Base-by-base conservation (phyloP, 1,140 invertebrate species). In the Stratiolaelaps scimitus region DNA sequence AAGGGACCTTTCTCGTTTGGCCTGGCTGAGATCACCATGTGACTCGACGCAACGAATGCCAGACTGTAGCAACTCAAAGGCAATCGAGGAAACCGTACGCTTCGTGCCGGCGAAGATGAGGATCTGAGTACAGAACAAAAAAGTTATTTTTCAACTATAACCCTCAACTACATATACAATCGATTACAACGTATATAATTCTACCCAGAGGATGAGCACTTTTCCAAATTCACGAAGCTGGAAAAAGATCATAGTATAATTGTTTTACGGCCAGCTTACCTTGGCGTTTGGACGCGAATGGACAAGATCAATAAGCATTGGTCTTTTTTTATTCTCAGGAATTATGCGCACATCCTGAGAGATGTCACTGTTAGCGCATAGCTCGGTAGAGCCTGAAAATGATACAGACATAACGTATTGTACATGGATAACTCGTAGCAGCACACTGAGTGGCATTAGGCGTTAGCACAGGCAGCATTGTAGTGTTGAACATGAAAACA, bases 321-420 rank as follows among this genome's bases (percentile, higher is more conserved):
- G 17, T 1, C 26, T 17, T 60, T 60, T 60, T 15, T 26, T 17
- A 2, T 23, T 26, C 4, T 60, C 53, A 2, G 13, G 13, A 5
- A 60, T 34, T 15, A 60, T 17, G 2, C 23, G 53, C 4, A 60
- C 17, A 19, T 60, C 53, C 53, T 97, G 92, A 64, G 88, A 79
- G 73, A 98, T 98, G 74, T 98, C 97, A 76, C 96, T 92, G 78
- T 97, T 98, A 20, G 94, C 94, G 69, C 88, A 85, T 0, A 97
- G 76, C 70, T 89, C 53, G n/a, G 84, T 40, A 93, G 74, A 1
- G 92, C 93, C 64, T 60, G 20, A 6, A 40, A 40, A 6, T 4
- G 10, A 10, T 40, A 40, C 34, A n/a, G n/a, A n/a, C n/a, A n/a
- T n/a, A n/a, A n/a, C n/a, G n/a, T n/a, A n/a, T n/a, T n/a, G n/a